phyloP scores from a whole-genome alignment of 2,113 vertebrate species.

The Plecotus auritus region DNA sequence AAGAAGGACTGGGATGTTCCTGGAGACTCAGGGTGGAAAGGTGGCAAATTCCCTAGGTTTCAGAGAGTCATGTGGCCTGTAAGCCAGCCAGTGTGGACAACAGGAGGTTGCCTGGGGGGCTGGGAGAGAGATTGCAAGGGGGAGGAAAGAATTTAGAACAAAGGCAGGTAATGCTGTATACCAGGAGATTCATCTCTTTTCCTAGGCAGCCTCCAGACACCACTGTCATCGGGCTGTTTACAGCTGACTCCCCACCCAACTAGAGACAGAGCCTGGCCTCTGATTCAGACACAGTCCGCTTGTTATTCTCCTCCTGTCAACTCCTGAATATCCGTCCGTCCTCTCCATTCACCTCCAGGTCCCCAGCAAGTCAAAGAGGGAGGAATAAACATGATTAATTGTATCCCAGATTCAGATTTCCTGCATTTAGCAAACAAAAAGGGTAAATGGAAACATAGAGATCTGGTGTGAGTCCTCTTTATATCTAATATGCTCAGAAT shows the following conservation, averaged over 20 bases:
- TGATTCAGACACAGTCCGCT: neutral
- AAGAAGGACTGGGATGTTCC: neutral
- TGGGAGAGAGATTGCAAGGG: neutral
- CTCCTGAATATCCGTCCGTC: slow-evolving; percentile 29
- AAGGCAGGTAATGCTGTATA: neutral
- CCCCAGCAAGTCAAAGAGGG: slow-evolving; percentile 9
- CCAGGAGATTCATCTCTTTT: neutral
- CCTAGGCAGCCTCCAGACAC: neutral
- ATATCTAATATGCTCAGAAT: neutral
- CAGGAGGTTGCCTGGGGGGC: neutral
- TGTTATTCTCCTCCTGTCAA: slow-evolving; percentile 26
- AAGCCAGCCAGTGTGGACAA: neutral
- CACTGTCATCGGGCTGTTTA: slow-evolving; percentile 26
- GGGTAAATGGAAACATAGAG: neutral
- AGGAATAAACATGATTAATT: neutral
- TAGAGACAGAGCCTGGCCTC: neutral
- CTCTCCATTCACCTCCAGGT: slow-evolving; percentile 12
- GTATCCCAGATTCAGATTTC: neutral
- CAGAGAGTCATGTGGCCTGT: neutral
- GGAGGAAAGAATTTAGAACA: neutral
- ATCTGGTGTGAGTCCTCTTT: neutral
- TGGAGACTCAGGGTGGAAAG: neutral
- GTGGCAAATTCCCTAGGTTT: neutral
- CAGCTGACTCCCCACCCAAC: neutral
- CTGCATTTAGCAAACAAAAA: slow-evolving; percentile 26